Percentiles rank a stretch among this genome's conserved stretches.
These are phyloP conservation scores for Lasiurus borealis DNA, from an alignment of 2,113 vertebrate genomes.

Conservation along the genomic window DNA sequence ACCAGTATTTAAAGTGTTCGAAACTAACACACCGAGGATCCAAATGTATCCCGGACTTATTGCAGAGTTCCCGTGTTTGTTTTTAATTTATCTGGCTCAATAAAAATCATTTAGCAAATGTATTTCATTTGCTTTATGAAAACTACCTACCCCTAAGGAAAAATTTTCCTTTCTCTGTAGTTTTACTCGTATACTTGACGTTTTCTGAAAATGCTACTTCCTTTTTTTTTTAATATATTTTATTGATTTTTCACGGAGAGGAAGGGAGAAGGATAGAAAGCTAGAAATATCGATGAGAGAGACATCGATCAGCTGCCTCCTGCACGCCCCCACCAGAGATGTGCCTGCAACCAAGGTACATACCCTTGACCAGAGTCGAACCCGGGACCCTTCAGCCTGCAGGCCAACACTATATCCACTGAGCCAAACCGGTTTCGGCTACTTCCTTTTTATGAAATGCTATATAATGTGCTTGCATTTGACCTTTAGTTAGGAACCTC, in stretches of 20 bases:
- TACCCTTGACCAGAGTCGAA: no score
- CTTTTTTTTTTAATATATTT: neutral
- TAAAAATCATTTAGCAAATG: neutral
- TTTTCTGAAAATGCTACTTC: conserved; percentile 26
- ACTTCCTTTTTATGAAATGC: conserved; percentile 2
- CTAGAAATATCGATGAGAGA: no score
- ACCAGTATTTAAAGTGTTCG: neutral
- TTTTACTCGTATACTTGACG: neutral
- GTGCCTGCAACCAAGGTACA: no score
- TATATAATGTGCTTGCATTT: neutral
- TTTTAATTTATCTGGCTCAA: neutral
- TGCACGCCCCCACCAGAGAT: no score
- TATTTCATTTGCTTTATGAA: neutral
- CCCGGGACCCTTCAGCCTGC: no score
- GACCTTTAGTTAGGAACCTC: neutral
- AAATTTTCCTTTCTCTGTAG: conserved; percentile 4
- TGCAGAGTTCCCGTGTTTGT: neutral
- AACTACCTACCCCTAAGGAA: neutral
- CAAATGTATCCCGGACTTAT: neutral
- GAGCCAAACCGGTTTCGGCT: no score
- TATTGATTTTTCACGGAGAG: no score
- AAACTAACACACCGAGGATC: neutral
- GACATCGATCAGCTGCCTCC: no score
- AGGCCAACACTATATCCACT: no score
- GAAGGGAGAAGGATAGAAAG: no score